Percentiles rank a stretch among this genome's conserved stretches.
Conservation (phyloP, 2,113 vertebrate species). For the Hemiscyllium ocellatum region DNA sequence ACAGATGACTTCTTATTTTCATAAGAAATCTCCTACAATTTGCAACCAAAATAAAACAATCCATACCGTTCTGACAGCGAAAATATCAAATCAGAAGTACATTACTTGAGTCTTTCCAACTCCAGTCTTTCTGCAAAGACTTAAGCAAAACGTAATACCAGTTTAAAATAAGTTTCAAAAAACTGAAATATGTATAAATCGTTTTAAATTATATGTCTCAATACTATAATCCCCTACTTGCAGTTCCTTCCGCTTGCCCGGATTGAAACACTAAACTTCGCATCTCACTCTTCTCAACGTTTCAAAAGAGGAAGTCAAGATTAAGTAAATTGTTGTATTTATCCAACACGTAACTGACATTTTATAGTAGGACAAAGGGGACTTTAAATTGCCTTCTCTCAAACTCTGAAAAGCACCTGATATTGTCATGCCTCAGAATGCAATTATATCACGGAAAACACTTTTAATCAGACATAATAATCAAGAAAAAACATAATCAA, state of each 20-base stretch:
- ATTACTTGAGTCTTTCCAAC: background rate
- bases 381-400: background rate
- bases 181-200: background rate
- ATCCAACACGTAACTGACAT: background rate
- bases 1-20: background rate
- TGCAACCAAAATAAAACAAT: background rate
- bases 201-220: background rate
- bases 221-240: background rate
- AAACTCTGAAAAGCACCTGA: background rate
- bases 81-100: background rate
- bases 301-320: constrained; percentile 34
- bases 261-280: background rate
- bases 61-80: background rate
- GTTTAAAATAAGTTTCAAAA: background rate
- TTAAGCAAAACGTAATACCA: background rate
- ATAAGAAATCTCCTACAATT: background rate
- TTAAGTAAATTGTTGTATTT: background rate
- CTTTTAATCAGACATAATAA: background rate
- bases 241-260: constrained; percentile 7
- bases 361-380: background rate
- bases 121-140: background rate
- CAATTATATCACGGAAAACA: background rate
- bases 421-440: background rate
- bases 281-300: background rate
- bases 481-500: background rate